Percentiles rank a stretch among this genome's conserved stretches.
phyloP scores from a whole-genome alignment of 2,113 vertebrate species.

The Lasiurus cinereus region DNA sequence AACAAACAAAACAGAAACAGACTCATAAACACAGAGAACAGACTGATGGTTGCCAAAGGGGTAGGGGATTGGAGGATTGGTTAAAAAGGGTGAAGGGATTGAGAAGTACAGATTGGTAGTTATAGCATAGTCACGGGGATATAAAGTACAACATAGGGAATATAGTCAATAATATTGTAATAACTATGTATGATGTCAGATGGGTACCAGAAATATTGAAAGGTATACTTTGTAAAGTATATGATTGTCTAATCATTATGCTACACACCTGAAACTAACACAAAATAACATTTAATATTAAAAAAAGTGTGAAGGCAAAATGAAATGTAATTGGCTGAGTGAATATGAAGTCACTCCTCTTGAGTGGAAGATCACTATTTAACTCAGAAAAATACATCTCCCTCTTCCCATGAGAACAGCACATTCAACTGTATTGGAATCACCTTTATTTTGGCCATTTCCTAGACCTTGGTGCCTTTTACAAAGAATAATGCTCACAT shows the following conservation, averaged over 20 bases:
- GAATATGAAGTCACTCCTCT: background rate
- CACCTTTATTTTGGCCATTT: background rate
- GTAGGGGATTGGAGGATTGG: background rate
- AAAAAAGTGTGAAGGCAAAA: background rate
- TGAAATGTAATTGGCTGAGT: background rate
- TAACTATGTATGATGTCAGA: background rate
- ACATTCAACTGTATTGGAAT: background rate
- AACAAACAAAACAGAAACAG: background rate
- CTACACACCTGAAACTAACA: background rate
- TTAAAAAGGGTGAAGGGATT: background rate
- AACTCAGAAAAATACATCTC: background rate
- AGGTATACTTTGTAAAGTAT: background rate
- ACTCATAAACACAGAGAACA: background rate
- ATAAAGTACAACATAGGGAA: background rate
- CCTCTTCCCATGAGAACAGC: background rate
- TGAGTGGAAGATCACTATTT: background rate
- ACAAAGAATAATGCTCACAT: background rate
- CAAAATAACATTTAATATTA: background rate
- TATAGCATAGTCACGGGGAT: background rate
- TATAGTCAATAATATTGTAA: background rate
- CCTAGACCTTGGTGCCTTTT: background rate
- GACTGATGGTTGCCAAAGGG: background rate
- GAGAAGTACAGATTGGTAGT: background rate
- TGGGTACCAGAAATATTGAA: background rate
- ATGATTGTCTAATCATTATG: background rate